Conservation (phyloP, 2,113 vertebrate genomes). For the Candoia aspera region DNA sequence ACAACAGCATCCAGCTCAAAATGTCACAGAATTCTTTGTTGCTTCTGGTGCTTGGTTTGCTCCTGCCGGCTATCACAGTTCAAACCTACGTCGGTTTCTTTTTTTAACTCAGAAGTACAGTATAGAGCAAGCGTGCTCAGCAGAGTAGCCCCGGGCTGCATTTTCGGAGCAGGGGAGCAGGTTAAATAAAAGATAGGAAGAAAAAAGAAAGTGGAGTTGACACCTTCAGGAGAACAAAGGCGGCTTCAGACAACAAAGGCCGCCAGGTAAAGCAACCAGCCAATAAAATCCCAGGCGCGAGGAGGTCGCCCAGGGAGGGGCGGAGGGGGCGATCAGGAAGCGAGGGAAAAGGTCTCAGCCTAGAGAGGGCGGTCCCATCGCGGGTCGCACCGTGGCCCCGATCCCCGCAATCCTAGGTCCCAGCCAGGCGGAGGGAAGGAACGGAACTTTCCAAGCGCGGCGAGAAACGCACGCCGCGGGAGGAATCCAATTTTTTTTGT, state of each 20-base stretch:
- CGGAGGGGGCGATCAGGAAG: not conserved
- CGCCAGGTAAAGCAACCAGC: conserved; percentile 51
- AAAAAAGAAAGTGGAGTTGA: conserved; percentile 43
- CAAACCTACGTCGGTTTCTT: not conserved
- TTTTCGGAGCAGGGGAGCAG: not conserved
- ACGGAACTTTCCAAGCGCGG: not conserved
- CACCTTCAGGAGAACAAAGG: conserved; percentile 63
- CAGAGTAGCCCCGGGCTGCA: no score
- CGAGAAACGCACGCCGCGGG: not conserved
- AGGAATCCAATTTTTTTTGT: rapidly evolving
- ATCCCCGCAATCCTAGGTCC: not conserved
- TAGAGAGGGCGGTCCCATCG: not conserved
- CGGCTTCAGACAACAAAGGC: conserved; percentile 60
- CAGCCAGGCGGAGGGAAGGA: not conserved
- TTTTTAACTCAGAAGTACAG: not conserved
- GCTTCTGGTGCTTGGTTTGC: not conserved
- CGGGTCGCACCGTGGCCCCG: not conserved
- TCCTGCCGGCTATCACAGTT: no score
- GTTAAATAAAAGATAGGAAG: not conserved
- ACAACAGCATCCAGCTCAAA: not conserved
- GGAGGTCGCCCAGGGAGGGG: not conserved
- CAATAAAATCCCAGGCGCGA: conserved; percentile 2
- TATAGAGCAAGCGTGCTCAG: not conserved
- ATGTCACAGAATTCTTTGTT: not conserved
- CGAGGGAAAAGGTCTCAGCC: no score